Evolutionary conservation across 2,888 invertebrate genomes (phyloP), one percentile per base, ranked within the genome.

Genomic region (Harmothoe impar): DNA sequence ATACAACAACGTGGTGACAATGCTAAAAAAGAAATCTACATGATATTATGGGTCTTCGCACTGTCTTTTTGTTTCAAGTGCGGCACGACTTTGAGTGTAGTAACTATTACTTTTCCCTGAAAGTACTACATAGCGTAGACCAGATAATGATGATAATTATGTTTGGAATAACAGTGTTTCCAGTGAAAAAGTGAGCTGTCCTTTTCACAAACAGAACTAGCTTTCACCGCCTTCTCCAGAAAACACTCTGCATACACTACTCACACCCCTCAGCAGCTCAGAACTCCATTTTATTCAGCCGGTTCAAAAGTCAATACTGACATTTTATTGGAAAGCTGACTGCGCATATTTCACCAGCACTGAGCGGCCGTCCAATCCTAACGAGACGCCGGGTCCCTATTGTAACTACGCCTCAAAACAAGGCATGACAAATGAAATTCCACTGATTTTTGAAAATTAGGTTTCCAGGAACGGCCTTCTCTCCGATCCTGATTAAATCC

Each of bases 261-360:
- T 20, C 23, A n/a, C 23, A 62, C n/a, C 10, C 10, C 10, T 52
- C 54, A 17, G 12, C 54, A 52, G 17, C 17, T 52, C 12, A 17
- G 17, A 62, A 12, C n/a, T 62, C n/a, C 20, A 62, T 62, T 62
- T 62, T n/a, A 62, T 62, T 62, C 62, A 20, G 62, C 62, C 3
- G 62, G n/a, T 62, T 62, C 43, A 43, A 43, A 43, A n/a, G 62
- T 62, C 62, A 62, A 62, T 62, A 62, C 20, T 62, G 20, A n/a
- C 62, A 20, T 62, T 62, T 43, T n/a, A 62, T n/a, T n/a, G 7
- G 62, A 62, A 62, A 62, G 62, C n/a, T 62, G 62, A 62, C 62
- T 62, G 20, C 3, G 62, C n/a, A 62, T 62, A 62, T n/a, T 62
- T 62, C 20, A 62, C 23, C 43, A n/a, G 62, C 7, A 52, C 7